phyloP scores from a whole-genome alignment of 2,888 invertebrate species.

The Philopedon plagiatum region DNA sequence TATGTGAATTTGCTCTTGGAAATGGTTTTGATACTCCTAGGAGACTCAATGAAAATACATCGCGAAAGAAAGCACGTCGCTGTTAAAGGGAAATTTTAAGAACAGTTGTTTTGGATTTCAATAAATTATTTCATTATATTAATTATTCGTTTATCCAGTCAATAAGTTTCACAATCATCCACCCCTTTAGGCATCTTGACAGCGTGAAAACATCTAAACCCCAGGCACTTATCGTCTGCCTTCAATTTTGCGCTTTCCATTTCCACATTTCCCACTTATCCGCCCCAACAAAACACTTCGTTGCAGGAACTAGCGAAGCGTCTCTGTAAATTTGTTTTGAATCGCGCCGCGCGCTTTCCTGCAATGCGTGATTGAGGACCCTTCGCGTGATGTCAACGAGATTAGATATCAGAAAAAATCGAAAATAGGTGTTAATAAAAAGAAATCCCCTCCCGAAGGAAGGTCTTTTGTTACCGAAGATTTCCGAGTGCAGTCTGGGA shows the following conservation, averaged over 20 bases:
- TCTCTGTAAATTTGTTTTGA: conserved; percentile 13
- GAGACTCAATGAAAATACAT: too few relatives aligned
- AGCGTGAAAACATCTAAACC: background rate
- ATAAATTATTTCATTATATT: too few relatives aligned
- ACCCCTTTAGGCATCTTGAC: too few relatives aligned
- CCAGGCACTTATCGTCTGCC: background rate
- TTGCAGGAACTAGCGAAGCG: conserved; percentile 3
- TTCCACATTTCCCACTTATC: conserved; percentile 17
- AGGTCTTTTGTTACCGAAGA: conserved; percentile 62
- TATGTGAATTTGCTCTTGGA: too few relatives aligned
- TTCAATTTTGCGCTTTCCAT: background rate
- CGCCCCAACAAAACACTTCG: conserved; percentile 13
- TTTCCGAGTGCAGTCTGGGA: conserved; percentile 63
- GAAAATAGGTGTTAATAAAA: conserved; percentile 53
- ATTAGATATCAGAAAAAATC: conserved; percentile 41
- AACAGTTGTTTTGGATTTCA: too few relatives aligned
- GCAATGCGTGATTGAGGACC: conserved; percentile 26
- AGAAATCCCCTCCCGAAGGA: conserved; percentile 58
- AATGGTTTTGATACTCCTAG: too few relatives aligned
- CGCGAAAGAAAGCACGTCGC: too few relatives aligned
- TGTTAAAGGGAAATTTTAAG: too few relatives aligned
- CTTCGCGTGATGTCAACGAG: conserved; percentile 17
- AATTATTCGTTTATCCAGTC: too few relatives aligned
- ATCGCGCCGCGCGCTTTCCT: conserved; percentile 9
- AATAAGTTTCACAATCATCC: too few relatives aligned